Evolutionary conservation across 2,113 vertebrate genomes (phyloP), one percentile per base, ranked within the genome.

Genomic region (Ia io): DNA sequence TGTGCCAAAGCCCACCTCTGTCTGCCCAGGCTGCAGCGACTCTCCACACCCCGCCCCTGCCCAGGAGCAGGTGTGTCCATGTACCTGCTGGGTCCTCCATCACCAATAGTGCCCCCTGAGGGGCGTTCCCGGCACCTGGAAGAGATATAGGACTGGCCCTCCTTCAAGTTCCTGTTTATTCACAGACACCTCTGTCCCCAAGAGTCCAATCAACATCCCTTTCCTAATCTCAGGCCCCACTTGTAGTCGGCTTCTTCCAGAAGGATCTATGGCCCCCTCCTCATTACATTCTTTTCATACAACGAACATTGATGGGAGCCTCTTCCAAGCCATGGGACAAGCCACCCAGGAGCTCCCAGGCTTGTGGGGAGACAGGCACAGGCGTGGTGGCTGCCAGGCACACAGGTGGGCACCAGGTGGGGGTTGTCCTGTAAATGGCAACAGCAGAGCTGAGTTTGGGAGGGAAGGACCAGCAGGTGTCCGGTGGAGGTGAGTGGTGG

Each of bases 1-100:
- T 0, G 0, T 14, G 32, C 40, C 0, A 3, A 35, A 0, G 1
- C 25, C n/a, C 51, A 10, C 53, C 63, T 70, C 51, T 5, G 11
- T 30, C 30, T 47, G 69, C 59, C 51, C 30, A 6, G 44, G 37
- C 59, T 30, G 37, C 12, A 6, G 37, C 3, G 47, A 53, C n/a
- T 6, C 37, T 5, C 3, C 3, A 23, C n/a, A 32, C 32, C 11
- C 17, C 1, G 0, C 4, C 16, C 47, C 79, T 3, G 20, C 51
- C 44, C 23, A 5, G 47, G 2, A 80, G 42, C 42, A 28, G 49
- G 63, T 2, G n/a, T 32, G 56, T 30, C 9, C 11, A 2, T 44
- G 25, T 3, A 30, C 22, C 78, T 32, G 10, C 42, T 6, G 17
- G 65, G 32, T 47, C 11, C 32, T 25, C 65, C 11, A 0, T 37